Base-by-base conservation (phyloP, 2,888 invertebrate species). In the Lucinisca nassula region DNA sequence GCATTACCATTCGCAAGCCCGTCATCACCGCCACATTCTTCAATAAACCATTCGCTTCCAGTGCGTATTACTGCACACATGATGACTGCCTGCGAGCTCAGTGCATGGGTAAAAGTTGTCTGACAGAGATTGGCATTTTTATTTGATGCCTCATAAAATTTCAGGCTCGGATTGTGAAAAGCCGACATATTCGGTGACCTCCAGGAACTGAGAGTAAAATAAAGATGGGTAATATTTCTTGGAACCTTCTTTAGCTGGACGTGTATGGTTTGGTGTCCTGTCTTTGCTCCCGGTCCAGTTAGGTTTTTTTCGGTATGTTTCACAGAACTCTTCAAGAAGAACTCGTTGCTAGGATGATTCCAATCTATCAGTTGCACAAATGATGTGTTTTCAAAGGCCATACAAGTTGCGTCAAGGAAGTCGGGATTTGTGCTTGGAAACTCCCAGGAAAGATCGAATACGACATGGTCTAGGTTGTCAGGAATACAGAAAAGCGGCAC, bases 191-290 rank as follows among this genome's bases (percentile, higher is more conserved):
- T 92, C 17, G 93, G 92, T 10, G 91, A 90, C 27, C 14, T 78
- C 91, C 91, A 93, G 0, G 93, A 92, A 85, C 93, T 93, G 12
- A 93, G 79, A 10, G 93, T 93, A 49, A 93, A 93, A 51, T 91
- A 93, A 17, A 93, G 67, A 84, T 93, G 92, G 1, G 93, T 91
- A 1, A 91, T 79, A 80, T 87, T 79, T 12, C 70, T 32, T 0
- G 93, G 92, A 0, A 93, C 72, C 3, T 88, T 49, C 80, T 92
- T 91, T 58, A 93, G 76, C 6, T 73, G 73, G 6, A 93, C 91
- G 70, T 92, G 51, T 14, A 93, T 93, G 10, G 92, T 93, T 70
- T 93, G 93, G 45, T 93, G 93, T 17, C 93, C 93, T 40, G 73
- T 86, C 84, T 82, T 0, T 27, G 73, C 0, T 0, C 0, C 30